A percentile compares a stretch with the other conserved stretches of the same genome.
Conservation (phyloP, 2,888 invertebrate genomes). For the Pemphredon lugubris region DNA sequence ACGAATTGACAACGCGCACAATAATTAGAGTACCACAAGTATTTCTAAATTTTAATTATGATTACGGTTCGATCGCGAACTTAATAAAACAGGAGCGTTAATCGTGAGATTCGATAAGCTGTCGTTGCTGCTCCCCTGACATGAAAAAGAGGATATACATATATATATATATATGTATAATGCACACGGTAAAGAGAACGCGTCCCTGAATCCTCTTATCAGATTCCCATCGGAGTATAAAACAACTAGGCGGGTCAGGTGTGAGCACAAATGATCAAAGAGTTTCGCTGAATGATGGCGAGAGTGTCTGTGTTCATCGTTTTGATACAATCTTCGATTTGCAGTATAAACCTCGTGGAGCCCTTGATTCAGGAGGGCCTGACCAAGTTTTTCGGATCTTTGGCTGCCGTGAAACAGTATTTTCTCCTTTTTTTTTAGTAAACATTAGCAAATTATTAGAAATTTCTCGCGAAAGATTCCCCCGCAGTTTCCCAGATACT, state of each 20-base stretch:
- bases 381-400: conserved; percentile 62
- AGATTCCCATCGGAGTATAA: conserved; percentile 55
- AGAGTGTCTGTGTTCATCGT: conserved; percentile 25
- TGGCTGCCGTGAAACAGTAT: conserved; percentile 59
- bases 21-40: too few relatives aligned
- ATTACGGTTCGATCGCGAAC: too few relatives aligned
- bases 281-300: conserved; percentile 54
- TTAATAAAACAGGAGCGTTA: too few relatives aligned
- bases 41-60: too few relatives aligned
- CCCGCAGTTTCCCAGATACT: background rate
- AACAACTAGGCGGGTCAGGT: conserved; percentile 27
- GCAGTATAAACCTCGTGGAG: conserved; percentile 28
- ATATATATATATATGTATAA: too few relatives aligned
- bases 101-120: too few relatives aligned
- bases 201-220: conserved; percentile 47
- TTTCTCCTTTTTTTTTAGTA: background rate
- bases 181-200: conserved; percentile 4
- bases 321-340: conserved; percentile 32
- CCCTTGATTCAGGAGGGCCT: conserved; percentile 61
- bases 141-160: too few relatives aligned
- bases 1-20: too few relatives aligned
- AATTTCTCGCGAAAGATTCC: background rate
- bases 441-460: background rate
- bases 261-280: conserved; percentile 35
- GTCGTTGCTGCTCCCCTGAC: too few relatives aligned